Percentiles rank a stretch among this genome's conserved stretches.
Evolutionary conservation across 2,797 vertebrate genomes (phyloP).

Genomic region (Chaunax sp.): DNA sequence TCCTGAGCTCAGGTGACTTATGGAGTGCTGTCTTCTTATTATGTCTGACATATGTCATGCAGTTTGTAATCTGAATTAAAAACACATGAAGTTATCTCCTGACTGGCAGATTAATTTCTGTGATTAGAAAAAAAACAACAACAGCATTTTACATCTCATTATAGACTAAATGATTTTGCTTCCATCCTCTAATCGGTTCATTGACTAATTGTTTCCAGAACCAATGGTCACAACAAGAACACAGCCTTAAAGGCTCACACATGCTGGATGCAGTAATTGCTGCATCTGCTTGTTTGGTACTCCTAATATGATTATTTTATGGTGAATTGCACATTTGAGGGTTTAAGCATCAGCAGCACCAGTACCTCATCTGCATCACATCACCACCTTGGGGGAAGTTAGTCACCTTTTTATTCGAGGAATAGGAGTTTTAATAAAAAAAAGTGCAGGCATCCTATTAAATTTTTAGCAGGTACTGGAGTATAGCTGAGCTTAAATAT

Average conservation of each 20-base stretch:
- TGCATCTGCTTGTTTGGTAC: conserved; percentile 50
- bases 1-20: not conserved
- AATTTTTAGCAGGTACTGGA: conserved; percentile 50
- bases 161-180: conserved; percentile 13
- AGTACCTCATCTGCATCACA: conserved; percentile 36
- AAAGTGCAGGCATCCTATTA: conserved; percentile 31
- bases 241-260: conserved; percentile 18
- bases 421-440: conserved; percentile 40
- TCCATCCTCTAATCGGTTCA: conserved; percentile 47
- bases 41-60: conserved; percentile 14
- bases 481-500: conserved; percentile 56
- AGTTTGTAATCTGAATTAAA: conserved; percentile 17
- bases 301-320: conserved; percentile 57
- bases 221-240: conserved; percentile 1
- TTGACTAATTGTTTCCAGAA: conserved; percentile 29
- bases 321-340: conserved; percentile 36
- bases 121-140: conserved; percentile 28
- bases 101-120: conserved; percentile 1
- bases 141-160: conserved; percentile 26
- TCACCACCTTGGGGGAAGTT: conserved; percentile 50
- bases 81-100: conserved; percentile 9
- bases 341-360: conserved; percentile 40
- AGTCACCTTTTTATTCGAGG: conserved; percentile 52
- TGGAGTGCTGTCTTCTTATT: no score
- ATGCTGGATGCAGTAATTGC: conserved; percentile 30